Percentiles rank a stretch among this genome's conserved stretches.
Conservation (phyloP, 2,797 vertebrate genomes). For the Clarias platycephalus region DNA sequence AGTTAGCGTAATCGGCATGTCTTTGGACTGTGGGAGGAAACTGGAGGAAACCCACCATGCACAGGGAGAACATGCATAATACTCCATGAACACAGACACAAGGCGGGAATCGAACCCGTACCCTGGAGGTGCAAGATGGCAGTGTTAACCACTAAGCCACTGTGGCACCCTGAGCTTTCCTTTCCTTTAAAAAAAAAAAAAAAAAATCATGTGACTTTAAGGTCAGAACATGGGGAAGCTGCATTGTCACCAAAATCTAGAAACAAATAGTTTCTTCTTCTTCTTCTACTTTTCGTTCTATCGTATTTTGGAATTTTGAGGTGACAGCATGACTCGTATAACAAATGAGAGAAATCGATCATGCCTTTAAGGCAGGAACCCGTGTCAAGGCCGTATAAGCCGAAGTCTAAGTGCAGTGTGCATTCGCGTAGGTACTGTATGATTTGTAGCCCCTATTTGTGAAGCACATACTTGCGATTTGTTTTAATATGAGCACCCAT, state of each 20-base stretch:
- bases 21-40: no score
- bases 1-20: no score
- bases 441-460: constrained; percentile 1
- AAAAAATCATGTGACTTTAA: not conserved
- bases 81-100: no score
- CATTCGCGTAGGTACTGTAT: not conserved
- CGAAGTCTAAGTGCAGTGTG: not conserved
- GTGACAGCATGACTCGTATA: not conserved
- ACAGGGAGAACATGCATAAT: no score
- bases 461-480: constrained; percentile 29
- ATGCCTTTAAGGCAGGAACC: not conserved
- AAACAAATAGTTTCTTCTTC: no score
- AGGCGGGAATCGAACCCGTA: no score
- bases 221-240: not conserved
- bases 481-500: constrained; percentile 24
- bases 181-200: no score
- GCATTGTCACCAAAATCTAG: not conserved
- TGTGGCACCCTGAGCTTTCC: not conserved
- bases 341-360: constrained; percentile 3
- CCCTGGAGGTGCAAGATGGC: no score
- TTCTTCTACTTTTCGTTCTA: no score
- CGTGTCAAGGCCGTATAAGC: not conserved
- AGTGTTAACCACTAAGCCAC: no score
- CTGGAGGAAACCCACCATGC: no score
- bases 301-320: not conserved